Evolutionary conservation across 2,797 vertebrate species (phyloP).

Genomic region (Vireo griseus): DNA sequence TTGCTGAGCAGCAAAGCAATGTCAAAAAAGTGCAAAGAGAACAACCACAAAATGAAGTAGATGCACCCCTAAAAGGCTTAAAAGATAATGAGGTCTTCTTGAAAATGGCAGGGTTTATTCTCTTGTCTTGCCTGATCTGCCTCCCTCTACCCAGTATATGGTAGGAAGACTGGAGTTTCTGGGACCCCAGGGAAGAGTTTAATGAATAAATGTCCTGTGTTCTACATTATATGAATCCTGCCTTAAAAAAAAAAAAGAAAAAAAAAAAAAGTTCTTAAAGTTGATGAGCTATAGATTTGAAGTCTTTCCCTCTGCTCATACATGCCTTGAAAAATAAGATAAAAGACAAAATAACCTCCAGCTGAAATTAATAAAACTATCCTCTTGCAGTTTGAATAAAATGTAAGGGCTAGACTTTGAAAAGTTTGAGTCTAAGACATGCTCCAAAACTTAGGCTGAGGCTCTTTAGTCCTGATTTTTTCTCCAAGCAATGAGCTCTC

Average conservation of each 20-base stretch:
- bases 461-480: conserved; percentile 30
- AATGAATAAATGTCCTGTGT: conserved; percentile 50
- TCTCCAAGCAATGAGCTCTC: conserved; percentile 27
- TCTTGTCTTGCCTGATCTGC: neutral
- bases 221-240: conserved; percentile 16
- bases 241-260: neutral
- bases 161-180: conserved; percentile 3
- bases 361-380: conserved; percentile 58
- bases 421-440: conserved; percentile 19
- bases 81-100: neutral
- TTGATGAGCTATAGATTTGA: conserved; percentile 49
- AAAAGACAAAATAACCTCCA: conserved; percentile 54
- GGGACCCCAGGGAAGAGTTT: conserved; percentile 48
- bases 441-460: conserved; percentile 15
- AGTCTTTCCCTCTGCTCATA: conserved; percentile 2
- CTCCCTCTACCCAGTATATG: neutral
- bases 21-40: neutral
- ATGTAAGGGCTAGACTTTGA: conserved; percentile 23
- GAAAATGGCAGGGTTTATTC: neutral
- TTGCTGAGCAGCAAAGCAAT: neutral
- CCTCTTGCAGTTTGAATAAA: conserved; percentile 36
- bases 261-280: neutral
- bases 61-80: neutral
- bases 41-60: neutral
- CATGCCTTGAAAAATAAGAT: conserved; percentile 61